Conservation (phyloP, 1,140 invertebrate species). For the Drosophila albomicans region DNA sequence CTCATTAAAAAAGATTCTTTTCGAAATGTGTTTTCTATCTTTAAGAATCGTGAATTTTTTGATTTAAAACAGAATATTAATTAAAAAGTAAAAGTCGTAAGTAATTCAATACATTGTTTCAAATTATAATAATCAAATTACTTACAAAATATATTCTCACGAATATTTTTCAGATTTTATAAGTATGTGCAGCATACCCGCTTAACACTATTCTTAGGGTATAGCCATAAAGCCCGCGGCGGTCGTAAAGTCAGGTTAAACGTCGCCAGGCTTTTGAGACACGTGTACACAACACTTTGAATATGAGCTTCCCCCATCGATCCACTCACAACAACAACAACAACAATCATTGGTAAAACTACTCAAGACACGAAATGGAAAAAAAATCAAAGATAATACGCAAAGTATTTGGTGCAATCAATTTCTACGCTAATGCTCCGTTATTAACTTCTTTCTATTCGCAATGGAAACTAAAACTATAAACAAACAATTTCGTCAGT, state of each 20-base stretch:
- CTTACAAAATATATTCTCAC: neutral
- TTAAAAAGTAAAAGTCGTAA: too few species aligned
- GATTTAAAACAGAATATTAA: too few species aligned
- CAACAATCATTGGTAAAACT: slow-evolving; percentile 19
- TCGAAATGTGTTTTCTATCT: too few species aligned
- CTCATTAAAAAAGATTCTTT: too few species aligned
- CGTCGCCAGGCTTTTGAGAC: slow-evolving; percentile 33
- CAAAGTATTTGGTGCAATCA: slow-evolving; percentile 65
- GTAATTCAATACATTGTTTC: too few species aligned
- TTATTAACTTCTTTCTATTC: slow-evolving; percentile 32
- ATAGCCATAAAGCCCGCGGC: slow-evolving; percentile 16
- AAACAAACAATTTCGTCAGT: slow-evolving; percentile 61
- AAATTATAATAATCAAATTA: neutral
- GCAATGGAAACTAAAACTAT: slow-evolving; percentile 42
- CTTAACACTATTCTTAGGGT: slow-evolving; percentile 16
- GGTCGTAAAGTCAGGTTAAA: slow-evolving; percentile 14
- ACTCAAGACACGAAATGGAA: slow-evolving; percentile 29
- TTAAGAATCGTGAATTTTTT: too few species aligned
- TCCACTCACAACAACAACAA: slow-evolving; percentile 5
- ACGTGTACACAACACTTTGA: slow-evolving; percentile 37
- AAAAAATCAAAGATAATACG: slow-evolving; percentile 59
- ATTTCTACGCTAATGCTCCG: slow-evolving; percentile 60
- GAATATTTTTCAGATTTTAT: too few species aligned
- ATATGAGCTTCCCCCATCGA: slow-evolving; percentile 40
- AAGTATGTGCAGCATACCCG: neutral